Evolutionary conservation across 2,797 vertebrate genomes (phyloP), one percentile per base, ranked within the genome.

Genomic region (Paratrypauchen microcephalus): DNA sequence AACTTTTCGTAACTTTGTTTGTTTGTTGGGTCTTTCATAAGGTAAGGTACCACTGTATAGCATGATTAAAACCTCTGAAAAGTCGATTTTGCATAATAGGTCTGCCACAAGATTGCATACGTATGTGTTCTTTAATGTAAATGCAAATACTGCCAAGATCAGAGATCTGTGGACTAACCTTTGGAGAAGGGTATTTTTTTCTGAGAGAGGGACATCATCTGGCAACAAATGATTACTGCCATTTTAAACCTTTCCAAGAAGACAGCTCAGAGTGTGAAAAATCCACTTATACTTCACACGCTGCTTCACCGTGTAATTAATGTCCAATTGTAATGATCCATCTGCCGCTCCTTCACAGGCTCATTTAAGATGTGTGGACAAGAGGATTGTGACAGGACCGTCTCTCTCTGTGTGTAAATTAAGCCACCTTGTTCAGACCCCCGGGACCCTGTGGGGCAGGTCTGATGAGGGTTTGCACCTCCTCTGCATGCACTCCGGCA

Each of bases 391-490:
- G 36, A 28, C 30, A 32, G 72, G 68, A 65, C 26, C 73, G n/a
- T n/a, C n/a, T n/a, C 64, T 74, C 64, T 74, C 8, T 0, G 67
- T 56, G 64, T 77, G 67, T 73, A 74, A 83, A 77, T 75, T 83
- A 83, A 81, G 74, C 75, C 62, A 54, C 79, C 71, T 59, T 70
- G 72, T 80, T 65, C 69, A 6, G 28, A 70, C 62, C 67, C 66
- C 69, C 70, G 71, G 6, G 32, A 77, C 32, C 75, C 76, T 72
- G 19, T 69, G 74, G 75, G 75, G 63, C 39, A 23, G 65, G 66
- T 75, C 70, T 75, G 80, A 82, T 78, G 75, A 80, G 68, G 77
- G 58, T 79, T 74, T 75, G 72, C 83, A 81, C 78, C 59, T 76
- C 80, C 69, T 57, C 58, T 2, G 19, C 77, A 74, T 78, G 71